phyloP scores from a whole-genome alignment of 2,113 vertebrate genomes.

The Danionella cerebrum region DNA sequence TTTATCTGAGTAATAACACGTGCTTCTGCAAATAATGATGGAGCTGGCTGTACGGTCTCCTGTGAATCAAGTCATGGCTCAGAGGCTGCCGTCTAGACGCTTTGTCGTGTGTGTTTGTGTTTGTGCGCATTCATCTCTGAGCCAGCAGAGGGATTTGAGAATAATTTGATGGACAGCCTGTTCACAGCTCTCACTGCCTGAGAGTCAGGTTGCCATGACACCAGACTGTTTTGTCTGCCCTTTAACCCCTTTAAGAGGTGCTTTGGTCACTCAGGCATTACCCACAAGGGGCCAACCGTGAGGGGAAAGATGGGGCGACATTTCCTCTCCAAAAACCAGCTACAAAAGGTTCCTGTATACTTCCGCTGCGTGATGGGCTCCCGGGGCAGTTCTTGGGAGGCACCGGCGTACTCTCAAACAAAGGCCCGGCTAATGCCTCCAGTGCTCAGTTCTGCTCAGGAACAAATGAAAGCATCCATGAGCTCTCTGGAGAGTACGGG shows the following conservation, averaged over 20 bases:
- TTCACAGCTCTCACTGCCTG: slow-evolving; percentile 41
- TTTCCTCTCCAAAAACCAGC: slow-evolving; percentile 61
- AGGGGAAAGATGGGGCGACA: slow-evolving; percentile 40
- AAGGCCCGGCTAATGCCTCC: slow-evolving; percentile 23
- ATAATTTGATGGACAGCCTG: slow-evolving; percentile 60
- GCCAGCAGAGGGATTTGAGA: slow-evolving; percentile 50
- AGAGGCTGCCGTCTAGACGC: neutral
- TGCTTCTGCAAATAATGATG: too few species aligned
- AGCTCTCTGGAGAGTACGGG: neutral
- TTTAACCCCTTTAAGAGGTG: slow-evolving; percentile 72
- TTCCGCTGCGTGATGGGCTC: slow-evolving; percentile 58
- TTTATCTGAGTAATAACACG: too few species aligned
- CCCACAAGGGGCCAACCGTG: slow-evolving; percentile 61
- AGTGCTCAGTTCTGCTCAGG: neutral
- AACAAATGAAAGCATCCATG: slow-evolving; percentile 9
- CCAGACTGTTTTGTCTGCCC: slow-evolving; percentile 77
- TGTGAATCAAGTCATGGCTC: too few species aligned
- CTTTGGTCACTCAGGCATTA: slow-evolving; percentile 76
- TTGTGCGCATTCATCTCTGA: slow-evolving; percentile 7
- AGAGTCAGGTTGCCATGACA: slow-evolving; percentile 74
- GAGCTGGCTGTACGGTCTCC: neutral
- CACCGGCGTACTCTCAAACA: slow-evolving; percentile 39
- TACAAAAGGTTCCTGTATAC: slow-evolving; percentile 60
- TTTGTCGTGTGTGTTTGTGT: neutral
- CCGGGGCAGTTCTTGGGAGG: slow-evolving; percentile 54